Evolutionary conservation across 2,888 invertebrate species (phyloP).

Genomic region (Nomada ruficornis): DNA sequence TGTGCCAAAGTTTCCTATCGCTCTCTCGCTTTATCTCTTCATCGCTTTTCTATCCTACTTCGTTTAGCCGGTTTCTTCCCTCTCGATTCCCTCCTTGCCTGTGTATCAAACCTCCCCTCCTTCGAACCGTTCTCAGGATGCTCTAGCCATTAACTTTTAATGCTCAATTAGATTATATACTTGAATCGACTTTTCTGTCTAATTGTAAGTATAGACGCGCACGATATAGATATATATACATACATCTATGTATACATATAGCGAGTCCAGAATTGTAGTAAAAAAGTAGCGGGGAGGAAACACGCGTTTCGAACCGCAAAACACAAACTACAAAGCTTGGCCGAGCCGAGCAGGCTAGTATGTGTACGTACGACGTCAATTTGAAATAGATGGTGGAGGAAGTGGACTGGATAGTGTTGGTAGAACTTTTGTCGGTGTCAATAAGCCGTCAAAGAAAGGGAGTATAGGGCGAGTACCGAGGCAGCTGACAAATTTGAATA

Average conservation of each 20-base stretch:
- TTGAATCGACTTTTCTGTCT: constrained; percentile 72
- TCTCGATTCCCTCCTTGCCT: neutral
- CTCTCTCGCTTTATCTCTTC: constrained; percentile 1
- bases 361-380: too few species aligned
- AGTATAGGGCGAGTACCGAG: neutral
- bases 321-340: too few species aligned
- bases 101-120: neutral
- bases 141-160: constrained; percentile 81
- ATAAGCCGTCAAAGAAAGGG: too few species aligned
- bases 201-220: too few species aligned
- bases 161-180: constrained; percentile 83
- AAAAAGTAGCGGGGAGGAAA: too few species aligned
- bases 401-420: too few species aligned
- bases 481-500: too few species aligned
- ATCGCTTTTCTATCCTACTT: neutral
- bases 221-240: constrained; percentile 33
- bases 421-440: too few species aligned
- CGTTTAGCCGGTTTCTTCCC: neutral
- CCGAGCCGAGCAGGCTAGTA: too few species aligned
- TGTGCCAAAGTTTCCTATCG: constrained; percentile 40
- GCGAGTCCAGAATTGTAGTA: too few species aligned
- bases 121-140: constrained; percentile 68
- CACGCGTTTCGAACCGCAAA: too few species aligned
- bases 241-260: constrained; percentile 1
- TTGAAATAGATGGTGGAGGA: too few species aligned